Percentiles rank a stretch among this genome's conserved stretches.
These are phyloP conservation scores for Apistogramma diplotaenia DNA, from an alignment of 2,113 vertebrate species.

Conservation along the genomic window DNA sequence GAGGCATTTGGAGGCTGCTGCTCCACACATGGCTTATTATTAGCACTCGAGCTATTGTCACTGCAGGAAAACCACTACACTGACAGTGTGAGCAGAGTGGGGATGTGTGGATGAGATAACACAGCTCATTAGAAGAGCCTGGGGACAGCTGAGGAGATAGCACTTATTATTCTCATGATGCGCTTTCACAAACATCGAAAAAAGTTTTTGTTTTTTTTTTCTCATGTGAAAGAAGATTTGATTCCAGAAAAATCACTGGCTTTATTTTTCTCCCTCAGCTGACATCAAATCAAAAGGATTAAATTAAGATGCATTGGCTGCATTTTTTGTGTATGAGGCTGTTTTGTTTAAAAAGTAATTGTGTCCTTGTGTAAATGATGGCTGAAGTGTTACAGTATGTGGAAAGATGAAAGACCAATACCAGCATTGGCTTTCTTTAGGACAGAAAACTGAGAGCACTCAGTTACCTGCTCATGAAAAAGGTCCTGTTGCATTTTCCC, in stretches of 20 bases:
- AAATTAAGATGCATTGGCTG: not conserved
- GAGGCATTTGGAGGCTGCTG: constrained; percentile 7
- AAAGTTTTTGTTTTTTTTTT: not conserved
- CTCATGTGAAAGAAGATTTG: not conserved
- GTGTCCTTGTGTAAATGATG: constrained; percentile 22
- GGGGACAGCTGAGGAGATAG: constrained; percentile 57
- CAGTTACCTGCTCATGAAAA: constrained; percentile 37
- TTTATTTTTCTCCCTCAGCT: not conserved
- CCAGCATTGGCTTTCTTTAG: constrained; percentile 34
- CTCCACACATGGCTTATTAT: constrained; percentile 65
- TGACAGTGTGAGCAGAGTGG: constrained; percentile 31
- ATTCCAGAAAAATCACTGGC: not conserved
- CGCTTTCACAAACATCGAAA: not conserved
- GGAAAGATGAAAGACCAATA: constrained; percentile 30
- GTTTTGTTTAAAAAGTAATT: not conserved
- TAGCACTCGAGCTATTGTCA: constrained; percentile 20
- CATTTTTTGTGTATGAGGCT: not conserved
- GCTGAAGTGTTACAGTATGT: not conserved
- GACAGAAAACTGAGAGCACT: constrained; percentile 33
- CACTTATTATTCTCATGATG: constrained; percentile 25
- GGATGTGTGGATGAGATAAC: constrained; percentile 65
- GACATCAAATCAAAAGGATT: not conserved
- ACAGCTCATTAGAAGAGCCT: constrained; percentile 55
- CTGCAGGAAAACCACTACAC: constrained; percentile 30
- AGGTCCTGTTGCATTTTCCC: constrained; percentile 34